These are phyloP conservation scores for Scomberomorus guttatus DNA, from an alignment of 2,797 vertebrate species.

Conservation along the genomic window DNA sequence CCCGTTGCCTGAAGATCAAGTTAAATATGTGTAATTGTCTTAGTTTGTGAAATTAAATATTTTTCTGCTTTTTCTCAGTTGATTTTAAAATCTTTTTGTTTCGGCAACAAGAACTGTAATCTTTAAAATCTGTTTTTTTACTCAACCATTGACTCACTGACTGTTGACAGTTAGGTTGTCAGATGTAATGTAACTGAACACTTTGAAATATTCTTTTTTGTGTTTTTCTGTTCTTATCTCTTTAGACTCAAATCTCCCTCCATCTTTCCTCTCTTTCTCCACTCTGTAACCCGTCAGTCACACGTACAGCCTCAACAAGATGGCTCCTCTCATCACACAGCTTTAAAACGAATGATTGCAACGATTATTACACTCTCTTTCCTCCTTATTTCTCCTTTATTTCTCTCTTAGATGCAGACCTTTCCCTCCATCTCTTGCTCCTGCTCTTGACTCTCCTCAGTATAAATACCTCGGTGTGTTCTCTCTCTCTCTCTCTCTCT, in stretches of 20 bases:
- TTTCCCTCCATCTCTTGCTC: constrained; percentile 29
- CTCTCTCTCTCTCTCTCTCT: constrained; percentile 43
- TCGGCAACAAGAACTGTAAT: too few relatives aligned
- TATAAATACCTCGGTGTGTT: constrained; percentile 70
- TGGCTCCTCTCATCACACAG: neutral
- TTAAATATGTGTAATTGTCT: too few relatives aligned
- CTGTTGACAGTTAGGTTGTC: neutral
- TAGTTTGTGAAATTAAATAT: too few relatives aligned
- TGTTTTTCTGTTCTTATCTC: too few relatives aligned
- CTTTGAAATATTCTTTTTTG: too few relatives aligned
- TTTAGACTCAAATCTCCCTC: neutral
- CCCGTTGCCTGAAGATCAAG: too few relatives aligned
- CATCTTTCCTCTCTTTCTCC: neutral
- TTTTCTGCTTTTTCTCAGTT: too few relatives aligned
- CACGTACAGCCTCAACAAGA: neutral
- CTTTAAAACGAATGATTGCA: neutral
- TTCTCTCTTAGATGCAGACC: constrained; percentile 33
- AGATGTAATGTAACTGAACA: neutral
- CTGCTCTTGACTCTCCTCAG: constrained; percentile 38
- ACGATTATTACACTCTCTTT: neutral
- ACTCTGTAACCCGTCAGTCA: neutral
- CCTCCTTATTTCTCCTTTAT: constrained; percentile 25
- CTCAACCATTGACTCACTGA: too few relatives aligned
- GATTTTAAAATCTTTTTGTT: too few relatives aligned
- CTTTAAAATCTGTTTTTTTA: too few relatives aligned